Evolutionary conservation across 2,797 vertebrate genomes (phyloP).

Genomic region (Chloroceryle inda): DNA sequence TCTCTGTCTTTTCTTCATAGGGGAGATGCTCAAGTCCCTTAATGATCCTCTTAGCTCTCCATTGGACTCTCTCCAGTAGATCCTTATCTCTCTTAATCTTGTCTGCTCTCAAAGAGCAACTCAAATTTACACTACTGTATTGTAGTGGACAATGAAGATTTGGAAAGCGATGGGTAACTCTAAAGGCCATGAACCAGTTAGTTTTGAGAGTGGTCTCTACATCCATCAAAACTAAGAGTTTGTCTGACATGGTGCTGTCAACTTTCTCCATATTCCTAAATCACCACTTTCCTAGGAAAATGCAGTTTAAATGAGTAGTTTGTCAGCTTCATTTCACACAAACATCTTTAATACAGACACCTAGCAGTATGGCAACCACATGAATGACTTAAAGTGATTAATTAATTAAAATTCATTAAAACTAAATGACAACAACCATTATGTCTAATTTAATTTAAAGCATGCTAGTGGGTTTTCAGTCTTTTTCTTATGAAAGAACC

Average conservation of each 20-base stretch:
- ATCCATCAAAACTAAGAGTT: background rate
- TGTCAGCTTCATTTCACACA: background rate
- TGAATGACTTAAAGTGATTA: background rate
- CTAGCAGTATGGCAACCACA: background rate
- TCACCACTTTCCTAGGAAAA: background rate
- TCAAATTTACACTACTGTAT: background rate
- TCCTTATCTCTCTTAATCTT: too few relatives aligned
- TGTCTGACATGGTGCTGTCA: background rate
- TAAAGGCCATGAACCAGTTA: fast-evolving
- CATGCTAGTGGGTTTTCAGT: background rate
- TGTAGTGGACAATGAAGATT: background rate
- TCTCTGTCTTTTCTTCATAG: too few relatives aligned
- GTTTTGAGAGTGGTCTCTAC: background rate
- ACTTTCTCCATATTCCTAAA: background rate
- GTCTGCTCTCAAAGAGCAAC: background rate
- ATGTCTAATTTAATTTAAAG: background rate
- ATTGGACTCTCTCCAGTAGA: too few relatives aligned
- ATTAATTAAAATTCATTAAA: background rate
- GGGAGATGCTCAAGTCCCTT: too few relatives aligned
- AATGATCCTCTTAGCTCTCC: too few relatives aligned
- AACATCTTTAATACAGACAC: background rate
- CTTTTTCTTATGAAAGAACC: background rate
- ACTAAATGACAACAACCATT: background rate
- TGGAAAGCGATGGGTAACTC: background rate
- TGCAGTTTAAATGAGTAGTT: background rate